Evolutionary conservation across 1,140 invertebrate genomes (phyloP).

Genomic region (Bombus haemorrhoidalis): DNA sequence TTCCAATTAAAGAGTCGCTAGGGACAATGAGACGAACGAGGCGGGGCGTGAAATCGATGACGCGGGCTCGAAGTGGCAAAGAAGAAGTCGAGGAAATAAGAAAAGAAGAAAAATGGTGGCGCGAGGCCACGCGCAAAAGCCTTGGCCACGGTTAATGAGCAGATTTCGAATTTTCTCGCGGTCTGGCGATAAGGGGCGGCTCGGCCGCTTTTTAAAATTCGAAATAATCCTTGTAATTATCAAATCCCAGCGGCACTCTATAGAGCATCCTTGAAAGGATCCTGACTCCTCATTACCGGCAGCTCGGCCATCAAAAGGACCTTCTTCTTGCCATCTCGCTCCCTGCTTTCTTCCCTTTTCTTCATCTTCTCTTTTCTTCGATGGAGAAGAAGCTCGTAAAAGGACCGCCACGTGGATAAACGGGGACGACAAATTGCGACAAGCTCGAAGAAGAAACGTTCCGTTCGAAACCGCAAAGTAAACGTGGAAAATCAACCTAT

Average conservation of each 20-base stretch:
- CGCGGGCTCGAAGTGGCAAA: background rate
- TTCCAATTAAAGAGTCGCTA: constrained; percentile 53
- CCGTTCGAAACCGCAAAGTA: background rate
- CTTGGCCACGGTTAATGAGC: constrained; percentile 76
- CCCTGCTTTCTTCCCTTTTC: background rate
- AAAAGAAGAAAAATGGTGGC: constrained; percentile 50
- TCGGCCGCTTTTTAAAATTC: constrained; percentile 72
- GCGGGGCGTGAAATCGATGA: constrained; percentile 53
- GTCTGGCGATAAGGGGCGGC: constrained; percentile 79
- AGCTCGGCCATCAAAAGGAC: constrained; percentile 76
- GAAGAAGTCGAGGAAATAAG: constrained; percentile 33
- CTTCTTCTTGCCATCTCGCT: constrained; percentile 49
- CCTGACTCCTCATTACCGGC: constrained; percentile 79
- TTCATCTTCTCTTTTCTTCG: constrained; percentile 37
- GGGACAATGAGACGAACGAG: constrained; percentile 50
- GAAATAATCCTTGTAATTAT: constrained; percentile 83
- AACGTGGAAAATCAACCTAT: constrained; percentile 9
- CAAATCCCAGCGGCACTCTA: constrained; percentile 76
- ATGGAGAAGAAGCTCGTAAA: constrained; percentile 68
- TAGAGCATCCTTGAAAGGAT: constrained; percentile 79
- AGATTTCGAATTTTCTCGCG: constrained; percentile 80
- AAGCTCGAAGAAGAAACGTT: constrained; percentile 52
- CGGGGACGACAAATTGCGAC: constrained; percentile 58
- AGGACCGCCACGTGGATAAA: constrained; percentile 58
- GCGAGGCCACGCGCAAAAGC: constrained; percentile 1